Evolutionary conservation across 2,113 vertebrate genomes (phyloP), one percentile per base, ranked within the genome.

Genomic region (Indicator indicator): DNA sequence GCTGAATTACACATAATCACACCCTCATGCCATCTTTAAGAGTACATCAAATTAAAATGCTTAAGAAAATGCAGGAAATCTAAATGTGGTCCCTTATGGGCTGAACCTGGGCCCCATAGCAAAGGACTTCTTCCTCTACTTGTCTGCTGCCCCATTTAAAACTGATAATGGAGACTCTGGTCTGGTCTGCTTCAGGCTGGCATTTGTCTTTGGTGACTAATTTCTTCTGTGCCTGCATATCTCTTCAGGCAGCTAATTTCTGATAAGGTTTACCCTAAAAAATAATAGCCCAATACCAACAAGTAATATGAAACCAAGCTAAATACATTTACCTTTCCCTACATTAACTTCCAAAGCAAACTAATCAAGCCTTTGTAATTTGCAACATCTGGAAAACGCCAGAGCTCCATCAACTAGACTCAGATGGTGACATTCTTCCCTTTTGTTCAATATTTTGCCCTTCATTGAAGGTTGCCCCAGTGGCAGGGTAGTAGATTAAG

Each of bases 1-100:
- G 75, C 79, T 95, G 83, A 96, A 97, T 91, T 95, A 88, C 76
- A 93, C 33, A 80, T 91, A 95, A 96, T 93, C 91, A 91, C 26
- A 20, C 85, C 65, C 89, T 88, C 79, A 88, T 89, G 88, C 48
- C 68, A 94, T 95, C 77, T 95, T 75, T 46, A 94, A 50, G 83
- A 83, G 44, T 75, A 74, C n/a, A 77, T 72, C 72, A 93, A 95
- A 89, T 95, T 86, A 81, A 27, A 88, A 48, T 0, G 2, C 54
- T 91, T 92, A 86, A 93, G 85, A 89, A 95, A 95, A 93, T 0
- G 12, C 58, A 94, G 91, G 86, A 95, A 95, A 91, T 93, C 94
- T 83, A 88, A 94, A 88, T 44, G 85, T 38, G 65, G 50, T 90
- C 72, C 59, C 83, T 81, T n/a, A 88, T 0, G 0, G 63, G 36